Percentiles rank a stretch among this genome's conserved stretches.
Conservation (phyloP, 2,113 vertebrate genomes). For the Passerina amoena region DNA sequence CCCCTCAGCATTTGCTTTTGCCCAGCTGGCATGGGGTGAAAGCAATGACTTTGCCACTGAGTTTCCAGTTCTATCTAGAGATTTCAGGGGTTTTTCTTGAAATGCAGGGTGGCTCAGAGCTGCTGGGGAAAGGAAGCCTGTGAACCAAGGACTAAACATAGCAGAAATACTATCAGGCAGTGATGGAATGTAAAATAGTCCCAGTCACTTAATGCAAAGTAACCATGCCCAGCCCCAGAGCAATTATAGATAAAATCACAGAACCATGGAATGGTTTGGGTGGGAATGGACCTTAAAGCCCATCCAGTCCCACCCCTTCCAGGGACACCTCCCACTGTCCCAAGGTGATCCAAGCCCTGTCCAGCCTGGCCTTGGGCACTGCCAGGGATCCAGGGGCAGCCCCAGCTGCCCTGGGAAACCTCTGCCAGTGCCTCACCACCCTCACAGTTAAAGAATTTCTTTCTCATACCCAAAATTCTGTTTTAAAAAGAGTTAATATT, state of each 20-base stretch:
- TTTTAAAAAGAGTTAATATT: background rate
- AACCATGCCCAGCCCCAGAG: background rate
- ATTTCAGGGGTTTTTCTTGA: background rate
- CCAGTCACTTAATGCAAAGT: background rate
- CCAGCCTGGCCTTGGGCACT: background rate
- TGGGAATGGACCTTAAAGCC: background rate
- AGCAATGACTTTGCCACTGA: background rate
- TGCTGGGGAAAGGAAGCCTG: background rate
- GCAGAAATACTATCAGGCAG: background rate
- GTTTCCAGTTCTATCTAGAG: background rate
- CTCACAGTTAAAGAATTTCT: background rate
- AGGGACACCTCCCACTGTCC: background rate
- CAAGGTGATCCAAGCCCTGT: background rate
- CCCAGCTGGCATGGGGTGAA: background rate
- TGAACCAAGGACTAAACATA: background rate
- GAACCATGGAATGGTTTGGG: background rate
- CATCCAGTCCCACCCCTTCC: background rate
- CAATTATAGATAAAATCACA: background rate
- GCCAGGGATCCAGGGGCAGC: background rate
- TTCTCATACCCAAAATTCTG: background rate
- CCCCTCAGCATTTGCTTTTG: background rate
- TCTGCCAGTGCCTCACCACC: accelerated
- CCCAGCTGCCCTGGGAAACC: background rate
- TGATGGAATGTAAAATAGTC: background rate
- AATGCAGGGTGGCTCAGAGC: background rate